Percentiles rank a stretch among this genome's conserved stretches.
Conservation (phyloP, 35 echinoderm and acorn worm genomes). For the Acanthaster planci region DNA sequence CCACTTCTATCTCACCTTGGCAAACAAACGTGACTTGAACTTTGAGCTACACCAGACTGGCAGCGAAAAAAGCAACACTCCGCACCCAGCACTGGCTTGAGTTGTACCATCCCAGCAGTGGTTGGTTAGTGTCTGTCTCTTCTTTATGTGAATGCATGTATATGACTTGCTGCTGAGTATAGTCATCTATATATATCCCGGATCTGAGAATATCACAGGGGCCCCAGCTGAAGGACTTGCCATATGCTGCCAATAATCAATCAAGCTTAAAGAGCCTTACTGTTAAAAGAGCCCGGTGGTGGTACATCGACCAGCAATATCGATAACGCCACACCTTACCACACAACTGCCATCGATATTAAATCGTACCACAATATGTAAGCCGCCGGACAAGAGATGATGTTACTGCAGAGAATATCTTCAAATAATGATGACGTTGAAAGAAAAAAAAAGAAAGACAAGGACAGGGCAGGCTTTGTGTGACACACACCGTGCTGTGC, state of each 20-base stretch:
- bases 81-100: background rate
- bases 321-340: constrained; percentile 18
- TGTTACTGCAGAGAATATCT: background rate
- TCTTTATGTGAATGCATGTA: background rate
- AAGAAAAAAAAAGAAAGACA: background rate
- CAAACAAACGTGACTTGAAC: constrained; percentile 68
- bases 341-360: constrained; percentile 14
- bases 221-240: constrained; percentile 24
- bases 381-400: background rate
- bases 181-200: constrained; percentile 5
- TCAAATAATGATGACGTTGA: background rate
- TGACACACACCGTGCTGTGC: background rate
- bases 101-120: background rate
- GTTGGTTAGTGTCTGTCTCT: background rate
- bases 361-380: background rate
- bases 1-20: constrained; percentile 53
- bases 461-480: background rate
- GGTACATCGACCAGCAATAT: constrained; percentile 14
- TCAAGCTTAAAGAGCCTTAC: constrained; percentile 29
- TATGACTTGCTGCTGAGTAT: background rate
- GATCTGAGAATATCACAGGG: constrained; percentile 22
- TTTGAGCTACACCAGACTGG: constrained; percentile 46
- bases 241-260: constrained; percentile 27
- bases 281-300: constrained; percentile 13
- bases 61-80: background rate